phyloP scores from a whole-genome alignment of 2,888 invertebrate genomes.

The Mechanitis messenoides region DNA sequence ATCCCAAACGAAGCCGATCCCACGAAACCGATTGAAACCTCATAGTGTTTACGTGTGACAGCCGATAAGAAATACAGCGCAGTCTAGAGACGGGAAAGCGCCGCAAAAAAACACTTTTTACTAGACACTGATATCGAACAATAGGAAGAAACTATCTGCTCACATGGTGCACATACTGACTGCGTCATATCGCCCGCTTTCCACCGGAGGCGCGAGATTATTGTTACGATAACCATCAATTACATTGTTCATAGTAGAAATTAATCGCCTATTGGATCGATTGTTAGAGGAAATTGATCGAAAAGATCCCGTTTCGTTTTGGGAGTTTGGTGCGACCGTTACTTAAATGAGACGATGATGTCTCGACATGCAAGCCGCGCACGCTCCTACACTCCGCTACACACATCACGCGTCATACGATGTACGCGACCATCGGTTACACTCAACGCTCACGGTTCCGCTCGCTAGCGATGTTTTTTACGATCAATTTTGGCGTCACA shows the following conservation, averaged over 20 bases:
- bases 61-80: constrained; percentile 18
- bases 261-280: constrained; percentile 52
- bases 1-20: constrained; percentile 30
- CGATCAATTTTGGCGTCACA: constrained; percentile 29
- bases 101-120: constrained; percentile 46
- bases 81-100: constrained; percentile 55
- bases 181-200: constrained; percentile 59
- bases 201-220: constrained; percentile 57
- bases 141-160: constrained; percentile 69
- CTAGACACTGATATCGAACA: constrained; percentile 50
- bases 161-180: constrained; percentile 50
- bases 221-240: constrained; percentile 67
- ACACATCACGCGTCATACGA: constrained; percentile 27
- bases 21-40: constrained; percentile 38
- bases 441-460: constrained; percentile 22
- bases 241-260: constrained; percentile 71
- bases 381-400: constrained; percentile 29
- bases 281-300: constrained; percentile 30
- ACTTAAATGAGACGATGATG: constrained; percentile 19
- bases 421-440: constrained; percentile 12
- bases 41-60: constrained; percentile 30
- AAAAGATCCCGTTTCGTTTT: constrained; percentile 30
- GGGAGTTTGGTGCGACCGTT: constrained; percentile 16
- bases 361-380: constrained; percentile 19
- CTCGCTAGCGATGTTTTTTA: constrained; percentile 25